Evolutionary conservation across 2,113 vertebrate species (phyloP).

Genomic region (Pituophis catenifer): DNA sequence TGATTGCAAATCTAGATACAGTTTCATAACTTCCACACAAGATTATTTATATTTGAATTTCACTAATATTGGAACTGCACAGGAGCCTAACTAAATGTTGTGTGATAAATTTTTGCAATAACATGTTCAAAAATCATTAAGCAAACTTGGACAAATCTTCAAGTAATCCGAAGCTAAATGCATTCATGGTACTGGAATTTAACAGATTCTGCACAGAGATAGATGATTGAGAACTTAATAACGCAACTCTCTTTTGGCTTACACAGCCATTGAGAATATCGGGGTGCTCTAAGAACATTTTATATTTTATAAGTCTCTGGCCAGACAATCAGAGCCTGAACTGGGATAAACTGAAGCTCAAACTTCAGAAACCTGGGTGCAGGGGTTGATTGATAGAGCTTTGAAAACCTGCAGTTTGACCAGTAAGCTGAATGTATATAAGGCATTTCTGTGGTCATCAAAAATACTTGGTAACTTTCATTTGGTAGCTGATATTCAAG

Average conservation of each 20-base stretch:
- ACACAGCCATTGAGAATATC: not conserved
- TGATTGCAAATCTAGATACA: not conserved
- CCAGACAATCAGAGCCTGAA: not conserved
- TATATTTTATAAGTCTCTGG: not conserved
- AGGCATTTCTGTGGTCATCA: not conserved
- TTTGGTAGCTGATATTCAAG: not conserved
- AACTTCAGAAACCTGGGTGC: not conserved
- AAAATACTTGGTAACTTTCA: not conserved
- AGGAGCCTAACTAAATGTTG: not conserved
- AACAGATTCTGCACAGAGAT: not conserved
- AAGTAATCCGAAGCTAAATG: not conserved
- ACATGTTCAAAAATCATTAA: not conserved
- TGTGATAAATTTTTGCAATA: not conserved
- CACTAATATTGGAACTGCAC: not conserved
- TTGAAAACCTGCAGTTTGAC: not conserved
- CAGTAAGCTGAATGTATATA: not conserved
- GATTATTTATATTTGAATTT: not conserved
- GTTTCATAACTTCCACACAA: not conserved
- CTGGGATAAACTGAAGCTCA: not conserved
- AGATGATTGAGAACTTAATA: not conserved
- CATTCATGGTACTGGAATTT: not conserved
- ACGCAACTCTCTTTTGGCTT: not conserved
- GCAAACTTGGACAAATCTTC: not conserved
- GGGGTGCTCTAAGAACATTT: not conserved
- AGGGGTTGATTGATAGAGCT: not conserved